Evolutionary conservation across 2,888 invertebrate genomes (phyloP), one percentile per base, ranked within the genome.

Genomic region (Acleris sparsana): DNA sequence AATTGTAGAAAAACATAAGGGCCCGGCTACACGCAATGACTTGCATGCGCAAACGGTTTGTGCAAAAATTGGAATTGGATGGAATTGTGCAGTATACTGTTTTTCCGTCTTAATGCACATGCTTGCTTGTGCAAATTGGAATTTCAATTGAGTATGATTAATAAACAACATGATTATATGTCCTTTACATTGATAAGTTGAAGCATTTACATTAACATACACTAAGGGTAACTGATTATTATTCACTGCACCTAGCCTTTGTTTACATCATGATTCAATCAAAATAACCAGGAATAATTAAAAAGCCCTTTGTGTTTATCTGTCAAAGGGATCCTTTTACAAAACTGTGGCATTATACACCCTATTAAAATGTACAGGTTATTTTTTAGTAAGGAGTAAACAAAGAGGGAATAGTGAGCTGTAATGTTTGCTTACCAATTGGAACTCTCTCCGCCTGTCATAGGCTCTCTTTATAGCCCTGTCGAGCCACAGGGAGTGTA

Each of bases 381-480:
- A 29, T 25, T 44, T 49, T 4, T 4, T 4, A 13, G 9, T 13
- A 4, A 4, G 33, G 13, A 39, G 3, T 13, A 4, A 55, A 65
- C 55, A 46, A 60, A 52, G 65, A 46, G 4, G 1, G 20, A 16
- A 33, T n/a, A n/a, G n/a, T n/a, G 16, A 22, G 11, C 3, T 22
- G 43, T 39, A 25, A 18, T 76, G 73, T 72, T 73, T 71, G 89
- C 92, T 95, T 93, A 99, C 98, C 95, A 99, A 94, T 94, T 99
- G 99, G 94, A 98, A 99, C 93, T 99, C 98, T 93, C 98, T 95
- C 92, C 99, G 94, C 80, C 99, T 94, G 83, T 98, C 98, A 85
- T 96, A 99, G 16, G 99, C 98, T 82, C 96, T 95, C 83, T 95
- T 95, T 78, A 99, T 98, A 70, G 97, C 98, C 69, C 95, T 93